These are phyloP conservation scores for Episyrphus balteatus DNA, from an alignment of 1,140 invertebrate species.

Conservation along the genomic window DNA sequence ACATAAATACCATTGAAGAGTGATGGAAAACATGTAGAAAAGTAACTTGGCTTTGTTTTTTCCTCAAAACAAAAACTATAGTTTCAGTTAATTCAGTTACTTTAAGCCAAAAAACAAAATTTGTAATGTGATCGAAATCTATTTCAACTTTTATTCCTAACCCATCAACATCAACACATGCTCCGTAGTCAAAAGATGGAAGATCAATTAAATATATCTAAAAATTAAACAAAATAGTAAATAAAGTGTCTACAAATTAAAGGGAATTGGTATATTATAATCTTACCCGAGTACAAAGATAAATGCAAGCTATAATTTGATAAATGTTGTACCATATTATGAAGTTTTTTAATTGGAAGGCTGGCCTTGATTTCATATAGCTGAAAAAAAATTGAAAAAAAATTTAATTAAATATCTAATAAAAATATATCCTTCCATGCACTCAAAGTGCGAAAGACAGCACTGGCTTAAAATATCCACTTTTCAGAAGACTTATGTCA, in stretches of 20 bases:
- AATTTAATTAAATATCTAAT: no score
- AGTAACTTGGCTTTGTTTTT: slow-evolving; percentile 62
- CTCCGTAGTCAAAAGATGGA: slow-evolving; percentile 5
- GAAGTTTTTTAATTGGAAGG: slow-evolving; percentile 18
- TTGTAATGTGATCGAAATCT: slow-evolving; percentile 20
- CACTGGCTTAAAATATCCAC: no score
- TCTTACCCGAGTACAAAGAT: slow-evolving; percentile 18
- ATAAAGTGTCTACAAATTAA: no score
- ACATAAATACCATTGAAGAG: slow-evolving; percentile 51
- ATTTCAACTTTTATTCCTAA: slow-evolving; percentile 3
- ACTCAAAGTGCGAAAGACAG: no score
- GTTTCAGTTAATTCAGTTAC: slow-evolving; percentile 55
- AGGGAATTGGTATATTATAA: no score
- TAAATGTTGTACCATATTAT: slow-evolving; percentile 23
- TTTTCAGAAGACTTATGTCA: no score
- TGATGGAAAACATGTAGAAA: slow-evolving; percentile 68
- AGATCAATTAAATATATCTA: slow-evolving; percentile 5
- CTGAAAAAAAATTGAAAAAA: slow-evolving; percentile 11
- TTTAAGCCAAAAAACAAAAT: slow-evolving; percentile 45
- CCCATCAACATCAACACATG: slow-evolving; percentile 11
- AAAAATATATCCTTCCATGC: no score
- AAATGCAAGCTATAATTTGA: slow-evolving; percentile 23
- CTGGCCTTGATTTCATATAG: slow-evolving; percentile 18
- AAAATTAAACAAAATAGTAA: slow-evolving; percentile 1
- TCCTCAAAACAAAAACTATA: slow-evolving; percentile 68